Base-by-base conservation (phyloP, 1,140 invertebrate species). In the Acromyrmex heyeri region DNA sequence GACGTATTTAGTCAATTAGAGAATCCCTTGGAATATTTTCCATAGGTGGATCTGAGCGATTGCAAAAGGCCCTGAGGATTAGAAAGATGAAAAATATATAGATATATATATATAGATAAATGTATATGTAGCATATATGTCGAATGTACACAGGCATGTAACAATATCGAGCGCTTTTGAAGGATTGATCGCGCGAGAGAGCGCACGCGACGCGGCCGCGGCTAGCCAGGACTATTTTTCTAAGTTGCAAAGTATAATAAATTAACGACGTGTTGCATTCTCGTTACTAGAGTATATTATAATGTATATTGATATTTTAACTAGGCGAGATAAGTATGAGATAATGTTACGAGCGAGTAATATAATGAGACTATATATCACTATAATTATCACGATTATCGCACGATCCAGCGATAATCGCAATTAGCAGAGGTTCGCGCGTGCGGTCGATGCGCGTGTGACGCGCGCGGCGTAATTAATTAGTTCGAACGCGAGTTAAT, bases 201-300 rank as follows among this genome's bases (percentile, higher is more conserved):
- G 70, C 73, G 73, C 87, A 92, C 92, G 93, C 92, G 94, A 93
- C 92, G 90, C 93, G 94, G 93, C 92, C 91, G 90, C 92, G 92
- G 78, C 91, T 92, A 92, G 89, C 92, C 93, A 94, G 87, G 92
- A 95, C 92, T 95, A 95, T 95, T 95, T 95, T 95, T 95, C 93
- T 95, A 95, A 95, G 92, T 95, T 95, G 94, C 95, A 94, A 95
- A 95, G 90, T 94, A 93, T 95, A 94, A 95, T 93, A 93, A 95
- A 95, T 94, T 94, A 95, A 94, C 91, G 87, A 95, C 92, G 94
- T 69, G 65, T 95, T 95, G 94, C 93, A 95, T 95, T 95, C 94
- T 95, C 94, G 94, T 95, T 95, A 95, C 93, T 95, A 95, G 93
- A 95, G 93, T 95, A 94, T 92, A 93, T 91, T 91, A 87, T 90